Evolutionary conservation across 2,888 invertebrate species (phyloP).

Genomic region (Alloplasta piceator): DNA sequence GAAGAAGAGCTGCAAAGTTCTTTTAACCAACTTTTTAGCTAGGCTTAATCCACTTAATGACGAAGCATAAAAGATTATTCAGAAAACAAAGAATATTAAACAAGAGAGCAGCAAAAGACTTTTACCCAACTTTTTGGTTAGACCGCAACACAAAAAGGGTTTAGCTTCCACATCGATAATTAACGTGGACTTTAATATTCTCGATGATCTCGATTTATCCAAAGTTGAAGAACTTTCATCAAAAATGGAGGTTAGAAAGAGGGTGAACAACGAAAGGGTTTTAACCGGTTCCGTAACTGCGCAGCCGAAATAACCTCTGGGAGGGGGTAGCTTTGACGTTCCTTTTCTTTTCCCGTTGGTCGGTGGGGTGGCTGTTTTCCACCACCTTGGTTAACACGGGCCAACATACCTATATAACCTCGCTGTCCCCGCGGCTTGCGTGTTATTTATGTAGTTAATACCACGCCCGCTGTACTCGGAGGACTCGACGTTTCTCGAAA

Average conservation of each 20-base stretch:
- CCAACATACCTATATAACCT: background rate
- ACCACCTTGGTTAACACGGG: slow-evolving; percentile 1
- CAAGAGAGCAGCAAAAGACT: too few relatives aligned
- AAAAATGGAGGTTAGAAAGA: slow-evolving; percentile 1
- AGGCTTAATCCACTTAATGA: too few relatives aligned
- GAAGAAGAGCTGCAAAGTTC: too few relatives aligned
- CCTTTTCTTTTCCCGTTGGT: slow-evolving; percentile 52
- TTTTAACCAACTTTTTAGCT: too few relatives aligned
- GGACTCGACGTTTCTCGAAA: slow-evolving; percentile 74
- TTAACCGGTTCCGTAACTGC: slow-evolving; percentile 18
- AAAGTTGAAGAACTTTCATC: too few relatives aligned
- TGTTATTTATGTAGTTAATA: slow-evolving; percentile 80
- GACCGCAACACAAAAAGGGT: too few relatives aligned
- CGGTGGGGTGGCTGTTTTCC: slow-evolving; percentile 23
- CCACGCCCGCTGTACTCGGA: slow-evolving; percentile 74
- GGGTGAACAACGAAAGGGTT: slow-evolving; percentile 41
- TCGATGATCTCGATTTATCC: too few relatives aligned
- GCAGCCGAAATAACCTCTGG: slow-evolving; percentile 5
- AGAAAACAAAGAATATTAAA: too few relatives aligned
- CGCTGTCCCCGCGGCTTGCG: slow-evolving; percentile 65
- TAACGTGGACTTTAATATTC: too few relatives aligned
- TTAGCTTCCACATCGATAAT: too few relatives aligned
- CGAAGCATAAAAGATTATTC: too few relatives aligned
- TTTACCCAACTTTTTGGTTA: too few relatives aligned
- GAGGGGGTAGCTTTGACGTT: slow-evolving; percentile 58